phyloP scores from a whole-genome alignment of 2,888 invertebrate species.

The Lepeophtheirus nordmannii region DNA sequence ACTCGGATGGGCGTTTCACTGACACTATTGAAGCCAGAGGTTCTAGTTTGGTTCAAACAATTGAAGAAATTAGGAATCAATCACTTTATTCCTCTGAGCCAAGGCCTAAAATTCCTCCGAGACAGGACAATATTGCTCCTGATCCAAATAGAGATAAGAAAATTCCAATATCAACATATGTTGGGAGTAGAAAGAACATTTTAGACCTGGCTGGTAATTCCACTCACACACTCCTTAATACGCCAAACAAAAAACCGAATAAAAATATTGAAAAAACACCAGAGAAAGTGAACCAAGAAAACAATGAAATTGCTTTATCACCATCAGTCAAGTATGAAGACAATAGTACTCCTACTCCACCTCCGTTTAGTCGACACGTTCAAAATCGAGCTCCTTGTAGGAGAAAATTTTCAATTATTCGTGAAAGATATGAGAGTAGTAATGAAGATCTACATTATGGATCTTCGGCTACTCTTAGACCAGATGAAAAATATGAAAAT shows the following conservation, averaged over 20 bases:
- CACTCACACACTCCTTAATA: slow-evolving; percentile 16
- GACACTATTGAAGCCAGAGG: background rate
- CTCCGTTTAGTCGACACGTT: slow-evolving; percentile 3
- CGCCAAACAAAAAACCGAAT: slow-evolving; percentile 8
- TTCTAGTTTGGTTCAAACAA: slow-evolving; percentile 46
- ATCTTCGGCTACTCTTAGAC: background rate
- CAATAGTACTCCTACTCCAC: slow-evolving; percentile 15
- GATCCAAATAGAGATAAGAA: background rate
- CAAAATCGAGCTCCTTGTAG: background rate
- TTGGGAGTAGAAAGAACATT: slow-evolving; percentile 16
- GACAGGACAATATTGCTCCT: background rate
- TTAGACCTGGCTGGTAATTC: slow-evolving; percentile 7
- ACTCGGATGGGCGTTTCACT: background rate
- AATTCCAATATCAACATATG: slow-evolving; percentile 10
- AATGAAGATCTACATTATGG: background rate
- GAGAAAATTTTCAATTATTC: slow-evolving; percentile 20
- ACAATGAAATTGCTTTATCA: background rate
- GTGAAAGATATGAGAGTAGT: slow-evolving; percentile 13
- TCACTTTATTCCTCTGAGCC: slow-evolving; percentile 39
- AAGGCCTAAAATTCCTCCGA: slow-evolving; percentile 10
- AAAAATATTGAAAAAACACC: background rate
- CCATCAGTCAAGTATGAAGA: slow-evolving; percentile 8
- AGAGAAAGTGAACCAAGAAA: background rate
- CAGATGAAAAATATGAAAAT: slow-evolving; percentile 19
- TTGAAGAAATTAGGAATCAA: slow-evolving; percentile 46